Percentiles rank a stretch among this genome's conserved stretches.
phyloP scores from a whole-genome alignment of 2,113 vertebrate species.

The Perca fluviatilis region DNA sequence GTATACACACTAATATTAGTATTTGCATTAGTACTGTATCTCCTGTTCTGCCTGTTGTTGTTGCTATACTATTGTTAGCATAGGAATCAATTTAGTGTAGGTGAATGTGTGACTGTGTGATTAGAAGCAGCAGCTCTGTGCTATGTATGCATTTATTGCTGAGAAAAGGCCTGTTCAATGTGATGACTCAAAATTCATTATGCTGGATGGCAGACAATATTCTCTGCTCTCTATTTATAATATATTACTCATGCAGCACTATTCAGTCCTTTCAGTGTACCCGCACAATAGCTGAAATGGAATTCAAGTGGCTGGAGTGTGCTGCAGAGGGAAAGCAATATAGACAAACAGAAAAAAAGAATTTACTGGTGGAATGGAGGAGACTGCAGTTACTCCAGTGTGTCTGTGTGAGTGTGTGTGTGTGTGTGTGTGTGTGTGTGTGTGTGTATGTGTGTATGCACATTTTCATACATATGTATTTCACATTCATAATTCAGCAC shows the following conservation, averaged over 20 bases:
- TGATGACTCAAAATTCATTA: conserved; percentile 59
- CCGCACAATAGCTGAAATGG: conserved; percentile 35
- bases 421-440: conserved; percentile 4
- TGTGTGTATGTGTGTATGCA: background rate
- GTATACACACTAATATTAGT: conserved; percentile 5
- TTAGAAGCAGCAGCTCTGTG: conserved; percentile 48
- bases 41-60: conserved; percentile 3
- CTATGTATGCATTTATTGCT: conserved; percentile 35
- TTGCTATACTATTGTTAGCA: conserved; percentile 14
- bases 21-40: conserved; percentile 22
- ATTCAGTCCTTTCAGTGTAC: conserved; percentile 17
- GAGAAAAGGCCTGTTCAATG: conserved; percentile 47
- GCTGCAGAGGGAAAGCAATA: conserved; percentile 46
- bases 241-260: conserved; percentile 55
- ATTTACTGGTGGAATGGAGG: conserved; percentile 6
- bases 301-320: conserved; percentile 40
- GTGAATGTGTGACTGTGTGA: conserved; percentile 33
- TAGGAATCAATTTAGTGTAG: conserved; percentile 19
- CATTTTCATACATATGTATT: conserved; percentile 32
- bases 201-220: conserved; percentile 48
- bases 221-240: conserved; percentile 62
- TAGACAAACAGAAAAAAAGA: conserved; percentile 29
- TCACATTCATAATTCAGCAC: conserved; percentile 27
- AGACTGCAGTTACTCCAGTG: background rate
- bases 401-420: too few relatives aligned